Base-by-base conservation (phyloP, 2,888 invertebrate genomes). In the Junonia oenone region DNA sequence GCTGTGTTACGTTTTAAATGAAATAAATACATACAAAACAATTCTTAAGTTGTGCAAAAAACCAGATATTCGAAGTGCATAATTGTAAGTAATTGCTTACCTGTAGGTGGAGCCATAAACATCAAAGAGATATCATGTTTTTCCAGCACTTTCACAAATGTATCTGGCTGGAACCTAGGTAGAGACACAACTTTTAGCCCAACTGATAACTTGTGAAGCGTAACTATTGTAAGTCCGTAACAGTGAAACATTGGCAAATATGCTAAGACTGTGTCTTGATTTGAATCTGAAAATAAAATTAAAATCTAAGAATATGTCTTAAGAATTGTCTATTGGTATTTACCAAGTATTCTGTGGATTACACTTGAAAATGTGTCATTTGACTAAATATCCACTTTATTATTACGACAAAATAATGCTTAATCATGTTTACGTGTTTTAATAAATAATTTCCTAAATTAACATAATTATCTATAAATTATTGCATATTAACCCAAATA, bases 101-200 rank as follows among this genome's bases (percentile, higher is more conserved):
- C 90, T 54, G 96, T 92, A 4, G 97, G 96, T 11, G 97, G 97
- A 19, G 96, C 97, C 9, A 94, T 64, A 69, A 93, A 94, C 22
- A 96, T 68, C 15, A 93, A 62, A 46, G 92, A 91, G 5, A 90
- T 87, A 68, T 91, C 92, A 65, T 94, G 81, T 13, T 92, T 90
- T 49, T 91, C 78, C 57, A 97, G 67, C 0, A 92, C 77, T 19
- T 92, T 87, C 13, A 95, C 71, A 65, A 94, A 94, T 17, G 86
- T 82, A 0, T 93, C 92, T 0, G 95, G 93, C 40, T 94, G 93
- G 73, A 97, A 97, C 72, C 91, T 93, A 0, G 95, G 94, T 58
- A 96, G 65, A 0, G 94, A 94, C 4, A 94, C 88, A 35, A 94
- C 56, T 63, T 92, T 93, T 0, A 88, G 72, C 0, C 96, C 96